These are phyloP conservation scores for Agrochola litura DNA, from an alignment of 2,888 invertebrate species.

Conservation along the genomic window DNA sequence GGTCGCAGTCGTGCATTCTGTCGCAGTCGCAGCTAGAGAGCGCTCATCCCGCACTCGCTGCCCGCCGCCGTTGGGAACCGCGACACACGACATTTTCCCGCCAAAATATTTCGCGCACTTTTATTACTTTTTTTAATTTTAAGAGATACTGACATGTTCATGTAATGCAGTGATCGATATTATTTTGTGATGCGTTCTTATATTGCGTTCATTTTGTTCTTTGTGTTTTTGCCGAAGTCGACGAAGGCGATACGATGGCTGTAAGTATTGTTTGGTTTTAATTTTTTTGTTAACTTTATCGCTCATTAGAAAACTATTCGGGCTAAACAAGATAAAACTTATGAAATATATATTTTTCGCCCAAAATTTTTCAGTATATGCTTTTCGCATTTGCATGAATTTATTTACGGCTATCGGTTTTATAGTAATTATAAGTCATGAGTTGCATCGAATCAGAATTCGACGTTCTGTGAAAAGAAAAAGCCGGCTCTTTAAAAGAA, in stretches of 20 bases:
- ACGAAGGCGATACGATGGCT: slow-evolving; percentile 88
- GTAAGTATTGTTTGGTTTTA: slow-evolving; percentile 78
- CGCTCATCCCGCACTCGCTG: slow-evolving; percentile 72
- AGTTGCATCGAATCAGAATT: background rate
- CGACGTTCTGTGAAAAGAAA: background rate
- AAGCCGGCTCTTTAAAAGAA: background rate
- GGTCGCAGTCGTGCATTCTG: slow-evolving; percentile 77
- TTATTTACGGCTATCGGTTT: background rate
- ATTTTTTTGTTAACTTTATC: slow-evolving; percentile 12
- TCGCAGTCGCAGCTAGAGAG: slow-evolving; percentile 80
- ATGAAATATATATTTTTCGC: background rate
- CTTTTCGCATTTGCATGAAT: background rate
- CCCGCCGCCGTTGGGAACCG: slow-evolving; percentile 56
- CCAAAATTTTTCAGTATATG: background rate
- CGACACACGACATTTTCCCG: slow-evolving; percentile 78
- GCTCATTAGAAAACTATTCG: slow-evolving; percentile 5
- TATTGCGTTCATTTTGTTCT: slow-evolving; percentile 86
- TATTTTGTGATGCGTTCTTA: slow-evolving; percentile 86
- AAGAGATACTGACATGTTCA: slow-evolving; percentile 41
- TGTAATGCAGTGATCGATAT: slow-evolving; percentile 65
- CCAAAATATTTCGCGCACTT: slow-evolving; percentile 79
- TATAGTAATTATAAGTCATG: background rate
- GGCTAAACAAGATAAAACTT: background rate
- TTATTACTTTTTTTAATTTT: slow-evolving; percentile 43
- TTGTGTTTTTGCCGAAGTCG: slow-evolving; percentile 87